Base-by-base conservation (phyloP, 2,888 invertebrate species). In the Poecilus cupreus region DNA sequence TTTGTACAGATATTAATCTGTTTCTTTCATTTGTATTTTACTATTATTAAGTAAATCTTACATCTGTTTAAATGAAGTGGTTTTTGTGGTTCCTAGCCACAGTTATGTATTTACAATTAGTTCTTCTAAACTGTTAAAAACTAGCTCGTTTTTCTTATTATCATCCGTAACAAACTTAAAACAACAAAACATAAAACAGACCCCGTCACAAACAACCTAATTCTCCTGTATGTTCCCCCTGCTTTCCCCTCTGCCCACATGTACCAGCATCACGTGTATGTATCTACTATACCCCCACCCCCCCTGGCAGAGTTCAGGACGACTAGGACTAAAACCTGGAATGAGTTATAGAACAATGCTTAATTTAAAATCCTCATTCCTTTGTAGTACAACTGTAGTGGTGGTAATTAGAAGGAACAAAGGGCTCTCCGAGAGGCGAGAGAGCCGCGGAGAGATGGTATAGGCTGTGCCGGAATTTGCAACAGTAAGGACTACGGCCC, bases 331-430 rank as follows among this genome's bases (percentile, higher is more conserved):
- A 60, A 60, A 60, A 60, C 60, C 70, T 70, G 70, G 43, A 39
- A 70, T 22, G 70, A 70, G 43, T 70, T 70, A 70, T 43, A 70
- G 70, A 39, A 70, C 70, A 70, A 70, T 70, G 70, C 70, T 70
- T 70, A 70, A 70, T 70, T 70, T 70, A 70, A 70, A 70, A 70
- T 70, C 70, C 43, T 39, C 37, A 39, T 22, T 37, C 70, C 70
- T 70, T 70, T 70, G 70, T 70, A 20, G 20, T 24, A 24, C 13
- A 70, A 60, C 26, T 70, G 16, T 39, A 37, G 70, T 70, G 70
- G 37, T 70, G 37, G 70, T 70, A 70, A 70, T 70, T 70, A 70
- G 70, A 70, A 39, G 22, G 39, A 64, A 70, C 70, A 70, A 70
- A 70, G 70, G 43, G 2, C 49, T 26, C 13, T 22, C 24, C 24